Percentiles rank a stretch among this genome's conserved stretches.
These are phyloP conservation scores for Beroe forskalii DNA, from an alignment of 37 sponge, comb jelly and placozoan species.

Conservation along the genomic window DNA sequence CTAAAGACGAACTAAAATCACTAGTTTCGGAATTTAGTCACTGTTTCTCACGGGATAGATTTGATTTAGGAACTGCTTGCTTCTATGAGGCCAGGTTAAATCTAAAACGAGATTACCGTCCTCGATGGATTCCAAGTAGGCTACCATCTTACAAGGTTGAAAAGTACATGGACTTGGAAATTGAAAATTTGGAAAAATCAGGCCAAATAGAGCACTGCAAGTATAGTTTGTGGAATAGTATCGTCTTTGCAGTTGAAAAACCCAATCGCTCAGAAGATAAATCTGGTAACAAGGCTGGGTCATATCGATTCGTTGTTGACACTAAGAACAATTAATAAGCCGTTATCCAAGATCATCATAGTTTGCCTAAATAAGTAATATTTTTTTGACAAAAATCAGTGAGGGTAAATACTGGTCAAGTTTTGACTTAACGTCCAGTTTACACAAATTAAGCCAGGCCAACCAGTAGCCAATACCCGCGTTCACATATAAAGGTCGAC, in stretches of 20 bases:
- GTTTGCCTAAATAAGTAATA: not conserved
- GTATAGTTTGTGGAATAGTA: not conserved
- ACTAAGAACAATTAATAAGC: not conserved
- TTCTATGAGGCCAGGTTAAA: not conserved
- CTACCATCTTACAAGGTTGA: not conserved
- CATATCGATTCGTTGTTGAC: slow-evolving; percentile 3
- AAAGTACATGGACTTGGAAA: not conserved
- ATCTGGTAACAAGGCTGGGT: not conserved
- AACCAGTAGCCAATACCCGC: not conserved
- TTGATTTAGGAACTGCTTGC: slow-evolving; percentile 23
- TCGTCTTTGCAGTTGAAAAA: not conserved
- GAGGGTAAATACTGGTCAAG: not conserved
- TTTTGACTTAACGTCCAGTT: not conserved
- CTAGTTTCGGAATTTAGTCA: not conserved
- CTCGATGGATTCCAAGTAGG: not conserved
- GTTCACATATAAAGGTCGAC: not conserved
- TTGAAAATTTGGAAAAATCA: slow-evolving; percentile 8
- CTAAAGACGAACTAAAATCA: not conserved
- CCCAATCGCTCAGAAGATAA: not conserved
- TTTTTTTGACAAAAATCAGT: not conserved
- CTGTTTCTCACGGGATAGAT: not conserved
- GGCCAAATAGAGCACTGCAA: not conserved
- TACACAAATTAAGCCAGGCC: not conserved
- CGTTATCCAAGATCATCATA: not conserved
- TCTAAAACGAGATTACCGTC: not conserved